Conservation (phyloP, 2,113 vertebrate species). For the Lota lota region DNA sequence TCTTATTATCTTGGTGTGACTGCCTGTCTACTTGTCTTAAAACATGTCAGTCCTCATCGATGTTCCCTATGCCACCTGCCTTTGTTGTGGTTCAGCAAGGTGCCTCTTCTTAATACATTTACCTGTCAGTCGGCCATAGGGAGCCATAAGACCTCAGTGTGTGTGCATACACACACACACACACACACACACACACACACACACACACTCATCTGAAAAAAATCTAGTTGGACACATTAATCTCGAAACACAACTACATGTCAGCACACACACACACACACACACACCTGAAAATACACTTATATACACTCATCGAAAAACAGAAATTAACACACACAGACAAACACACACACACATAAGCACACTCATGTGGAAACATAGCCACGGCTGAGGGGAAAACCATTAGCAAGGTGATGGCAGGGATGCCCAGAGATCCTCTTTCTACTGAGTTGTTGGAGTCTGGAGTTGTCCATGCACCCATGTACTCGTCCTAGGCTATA, state of each 20-base stretch:
- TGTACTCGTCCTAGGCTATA: too few species aligned
- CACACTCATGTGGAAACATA: constrained; percentile 50
- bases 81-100: too few species aligned
- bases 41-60: too few species aligned
- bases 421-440: constrained; percentile 74
- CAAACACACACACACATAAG: constrained; percentile 4
- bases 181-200: constrained; percentile 3
- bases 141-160: too few species aligned
- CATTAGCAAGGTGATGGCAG: constrained; percentile 69
- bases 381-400: constrained; percentile 55
- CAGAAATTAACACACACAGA: constrained; percentile 29
- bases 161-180: constrained; percentile 2
- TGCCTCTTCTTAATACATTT: too few species aligned
- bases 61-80: too few species aligned
- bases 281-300: background rate
- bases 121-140: too few species aligned
- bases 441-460: constrained; percentile 52
- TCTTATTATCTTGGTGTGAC: too few species aligned
- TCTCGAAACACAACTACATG: too few species aligned
- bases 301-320: background rate
- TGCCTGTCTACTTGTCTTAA: too few species aligned
- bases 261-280: constrained; percentile 1
- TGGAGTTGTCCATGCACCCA: background rate
- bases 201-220: background rate
- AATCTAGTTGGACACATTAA: too few species aligned